Evolutionary conservation across 2,797 vertebrate species (phyloP), one percentile per base, ranked within the genome.

Genomic region (Chaetophractus vellerosus): DNA sequence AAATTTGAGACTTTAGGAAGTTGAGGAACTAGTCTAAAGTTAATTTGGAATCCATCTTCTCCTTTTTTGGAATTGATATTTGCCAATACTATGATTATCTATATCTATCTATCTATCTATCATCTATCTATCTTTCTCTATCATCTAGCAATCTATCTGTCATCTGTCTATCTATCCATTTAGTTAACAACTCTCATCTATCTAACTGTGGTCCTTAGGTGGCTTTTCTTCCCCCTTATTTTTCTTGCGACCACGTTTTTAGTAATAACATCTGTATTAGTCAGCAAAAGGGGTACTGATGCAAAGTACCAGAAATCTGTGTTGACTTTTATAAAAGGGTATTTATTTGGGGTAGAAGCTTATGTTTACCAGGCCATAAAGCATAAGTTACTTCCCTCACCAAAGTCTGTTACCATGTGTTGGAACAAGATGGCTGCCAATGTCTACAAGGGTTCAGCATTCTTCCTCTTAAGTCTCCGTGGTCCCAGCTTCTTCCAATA

Each of bases 31-130:
- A 33, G 23, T 57, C 18, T 91, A 16, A 93, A 80, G 82, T 95
- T 93, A 64, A 79, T 91, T 63, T 84, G 31, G 8, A 90, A 61
- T 85, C 3, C 9, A 72, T 38, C 38, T 85, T 91, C 82, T 88
- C 9, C 9, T 71, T 76, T 84, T 63, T 76, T 38, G n/a, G 45
- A 63, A 55, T 78, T 21, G 18, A 5, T 0, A 28, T 57, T 79
- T 64, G 15, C 28, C 15, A 63, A 63, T 41, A 45, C 10, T 45
- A 79, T 80, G 23, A 45, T 55, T 9, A 31, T 50, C 12, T 83
- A 15, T 33, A 9, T 7, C 14, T 76, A 18, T 6, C 41, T 28
- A 59, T 14, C 33, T 23, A 76, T 48, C 26, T 28, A 80, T 4
- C 36, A 48, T 64, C 6, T 69, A 69, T 26, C 41, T 69, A 23